These are phyloP conservation scores for Drosophila orosa DNA, from an alignment of 1,140 invertebrate genomes.

Conservation along the genomic window DNA sequence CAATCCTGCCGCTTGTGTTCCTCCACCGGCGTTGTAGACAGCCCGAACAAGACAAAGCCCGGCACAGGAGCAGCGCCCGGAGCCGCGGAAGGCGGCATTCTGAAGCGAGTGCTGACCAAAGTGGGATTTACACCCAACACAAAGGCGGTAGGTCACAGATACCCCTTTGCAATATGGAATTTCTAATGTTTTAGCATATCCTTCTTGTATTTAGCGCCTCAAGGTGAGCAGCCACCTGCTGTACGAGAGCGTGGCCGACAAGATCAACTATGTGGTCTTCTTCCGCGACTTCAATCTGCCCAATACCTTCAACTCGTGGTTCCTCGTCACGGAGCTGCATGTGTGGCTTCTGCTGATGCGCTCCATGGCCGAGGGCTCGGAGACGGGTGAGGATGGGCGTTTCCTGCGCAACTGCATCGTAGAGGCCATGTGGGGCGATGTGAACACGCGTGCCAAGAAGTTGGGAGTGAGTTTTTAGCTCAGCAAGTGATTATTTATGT, in stretches of 20 bases:
- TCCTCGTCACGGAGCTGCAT: conserved; percentile 92
- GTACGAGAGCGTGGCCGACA: conserved; percentile 88
- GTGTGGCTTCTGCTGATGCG: conserved; percentile 92
- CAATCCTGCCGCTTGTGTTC: conserved; percentile 62
- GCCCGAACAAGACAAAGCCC: conserved; percentile 50
- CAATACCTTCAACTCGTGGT: conserved; percentile 94
- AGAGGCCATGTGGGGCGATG: conserved; percentile 92
- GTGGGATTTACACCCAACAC: conserved; percentile 79
- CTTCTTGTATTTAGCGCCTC: conserved; percentile 85
- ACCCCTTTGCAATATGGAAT: too few species aligned
- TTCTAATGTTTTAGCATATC: neutral
- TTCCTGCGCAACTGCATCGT: conserved; percentile 90
- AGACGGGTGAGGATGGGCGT: conserved; percentile 87
- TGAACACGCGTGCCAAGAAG: conserved; percentile 88
- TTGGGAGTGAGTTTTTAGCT: conserved; percentile 86
- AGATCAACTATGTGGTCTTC: conserved; percentile 86
- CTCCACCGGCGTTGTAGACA: conserved; percentile 54
- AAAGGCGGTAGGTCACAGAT: conserved; percentile 61
- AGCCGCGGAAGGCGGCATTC: conserved; percentile 56
- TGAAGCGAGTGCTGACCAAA: conserved; percentile 78
- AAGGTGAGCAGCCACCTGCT: conserved; percentile 86
- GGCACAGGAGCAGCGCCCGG: conserved; percentile 1
- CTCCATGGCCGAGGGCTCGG: conserved; percentile 89
- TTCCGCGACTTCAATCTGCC: conserved; percentile 88
- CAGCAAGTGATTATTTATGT: neutral